These are phyloP conservation scores for Enteromius anoplus DNA, from an alignment of 2,797 vertebrate genomes.

Conservation along the genomic window DNA sequence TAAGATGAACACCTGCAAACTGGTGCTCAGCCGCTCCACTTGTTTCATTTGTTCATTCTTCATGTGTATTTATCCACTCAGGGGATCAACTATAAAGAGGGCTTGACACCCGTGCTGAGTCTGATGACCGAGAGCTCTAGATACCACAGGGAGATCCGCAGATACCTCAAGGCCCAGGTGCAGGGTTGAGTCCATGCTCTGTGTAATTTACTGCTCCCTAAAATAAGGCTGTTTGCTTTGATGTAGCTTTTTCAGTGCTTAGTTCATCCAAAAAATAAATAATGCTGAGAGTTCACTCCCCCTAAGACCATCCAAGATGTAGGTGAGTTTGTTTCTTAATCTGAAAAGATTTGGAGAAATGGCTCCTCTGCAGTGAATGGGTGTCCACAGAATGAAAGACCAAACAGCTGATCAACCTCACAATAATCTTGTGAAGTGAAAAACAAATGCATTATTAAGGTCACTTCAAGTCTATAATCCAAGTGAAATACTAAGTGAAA, in stretches of 20 bases:
- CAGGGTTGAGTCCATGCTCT: not conserved
- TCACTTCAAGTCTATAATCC: not conserved
- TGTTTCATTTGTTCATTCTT: not conserved
- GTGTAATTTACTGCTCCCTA: slow-evolving; percentile 1
- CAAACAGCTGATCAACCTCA: not conserved
- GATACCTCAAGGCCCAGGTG: slow-evolving; percentile 96
- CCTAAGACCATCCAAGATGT: not conserved
- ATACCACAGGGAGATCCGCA: slow-evolving; percentile 92
- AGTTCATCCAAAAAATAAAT: not conserved
- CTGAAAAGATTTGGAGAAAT: not conserved
- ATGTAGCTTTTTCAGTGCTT: not conserved
- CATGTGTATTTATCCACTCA: slow-evolving; percentile 66
- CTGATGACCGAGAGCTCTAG: slow-evolving; percentile 92
- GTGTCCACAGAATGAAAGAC: not conserved
- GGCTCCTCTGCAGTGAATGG: not conserved
- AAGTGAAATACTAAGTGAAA: no score
- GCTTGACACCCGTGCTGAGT: slow-evolving; percentile 95
- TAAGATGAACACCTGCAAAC: not conserved
- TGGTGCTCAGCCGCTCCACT: not conserved
- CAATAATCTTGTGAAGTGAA: not conserved
- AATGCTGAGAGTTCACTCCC: not conserved
- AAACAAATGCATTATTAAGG: not conserved
- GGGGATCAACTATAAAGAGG: slow-evolving; percentile 96
- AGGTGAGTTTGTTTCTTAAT: not conserved
- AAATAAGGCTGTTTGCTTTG: not conserved